Conservation (phyloP, 1,140 invertebrate species). For the Thaumatotibia leucotreta region DNA sequence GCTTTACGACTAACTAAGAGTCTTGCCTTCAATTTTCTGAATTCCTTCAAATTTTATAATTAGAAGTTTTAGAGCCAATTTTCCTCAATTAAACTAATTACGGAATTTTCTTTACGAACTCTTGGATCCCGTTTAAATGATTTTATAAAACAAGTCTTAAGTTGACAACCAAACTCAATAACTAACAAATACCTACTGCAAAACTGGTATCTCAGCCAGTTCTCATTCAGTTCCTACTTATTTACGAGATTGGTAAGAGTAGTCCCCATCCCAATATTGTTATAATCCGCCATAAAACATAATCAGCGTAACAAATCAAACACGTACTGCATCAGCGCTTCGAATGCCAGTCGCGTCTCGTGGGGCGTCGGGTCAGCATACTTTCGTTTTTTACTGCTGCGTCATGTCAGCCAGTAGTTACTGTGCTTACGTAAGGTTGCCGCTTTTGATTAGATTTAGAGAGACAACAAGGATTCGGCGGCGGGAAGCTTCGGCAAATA, state of each 20-base stretch:
- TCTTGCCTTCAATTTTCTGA: neutral
- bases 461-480: neutral
- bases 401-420: neutral
- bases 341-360: neutral
- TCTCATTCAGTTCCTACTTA: too few relatives aligned
- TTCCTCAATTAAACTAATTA: neutral
- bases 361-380: constrained; percentile 1
- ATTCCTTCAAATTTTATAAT: neutral
- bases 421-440: neutral
- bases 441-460: neutral
- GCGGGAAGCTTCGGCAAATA: too few relatives aligned
- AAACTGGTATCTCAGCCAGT: too few relatives aligned
- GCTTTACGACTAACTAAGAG: neutral
- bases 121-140: neutral
- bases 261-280: neutral
- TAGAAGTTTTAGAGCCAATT: neutral
- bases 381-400: constrained; percentile 2
- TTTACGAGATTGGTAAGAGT: too few relatives aligned
- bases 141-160: too few relatives aligned
- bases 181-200: too few relatives aligned
- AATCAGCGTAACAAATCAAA: neutral
- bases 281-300: neutral
- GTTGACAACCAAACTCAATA: too few relatives aligned
- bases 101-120: neutral
- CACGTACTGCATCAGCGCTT: neutral